phyloP scores from a whole-genome alignment of 2,797 vertebrate species.

The Leontopithecus rosalia region DNA sequence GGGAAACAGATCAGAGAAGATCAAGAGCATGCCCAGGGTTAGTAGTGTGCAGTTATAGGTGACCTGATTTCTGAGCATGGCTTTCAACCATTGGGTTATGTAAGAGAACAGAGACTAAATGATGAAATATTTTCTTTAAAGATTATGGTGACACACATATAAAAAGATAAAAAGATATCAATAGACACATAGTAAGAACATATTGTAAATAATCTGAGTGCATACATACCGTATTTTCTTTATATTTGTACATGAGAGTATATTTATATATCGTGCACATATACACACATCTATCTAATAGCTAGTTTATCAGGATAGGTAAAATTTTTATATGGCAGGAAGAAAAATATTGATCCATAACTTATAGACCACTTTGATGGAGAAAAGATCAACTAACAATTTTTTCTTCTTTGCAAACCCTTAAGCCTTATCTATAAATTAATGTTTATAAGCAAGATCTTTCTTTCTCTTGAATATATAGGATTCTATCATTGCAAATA shows the following conservation, averaged over 20 bases:
- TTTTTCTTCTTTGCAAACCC: neutral
- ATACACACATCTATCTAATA: neutral
- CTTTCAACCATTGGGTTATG: neutral
- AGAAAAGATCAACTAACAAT: constrained; percentile 1
- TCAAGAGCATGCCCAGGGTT: neutral
- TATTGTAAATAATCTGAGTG: neutral
- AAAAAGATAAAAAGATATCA: neutral
- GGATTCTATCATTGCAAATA: neutral
- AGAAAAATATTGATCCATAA: neutral
- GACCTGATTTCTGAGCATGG: neutral
- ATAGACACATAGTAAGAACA: neutral
- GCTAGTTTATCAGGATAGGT: neutral
- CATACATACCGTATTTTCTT: neutral
- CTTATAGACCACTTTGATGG: neutral
- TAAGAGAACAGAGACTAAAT: neutral
- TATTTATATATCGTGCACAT: neutral
- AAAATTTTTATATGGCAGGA: constrained; percentile 23
- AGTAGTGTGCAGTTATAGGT: neutral
- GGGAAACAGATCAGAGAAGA: neutral
- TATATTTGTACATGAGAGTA: neutral
- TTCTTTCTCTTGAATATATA: neutral
- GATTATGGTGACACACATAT: neutral
- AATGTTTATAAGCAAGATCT: neutral
- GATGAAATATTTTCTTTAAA: constrained; percentile 14
- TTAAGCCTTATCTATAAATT: constrained; percentile 17